Evolutionary conservation across 1,140 invertebrate genomes (phyloP), one percentile per base, ranked within the genome.

Genomic region (Penaeus japonicus): DNA sequence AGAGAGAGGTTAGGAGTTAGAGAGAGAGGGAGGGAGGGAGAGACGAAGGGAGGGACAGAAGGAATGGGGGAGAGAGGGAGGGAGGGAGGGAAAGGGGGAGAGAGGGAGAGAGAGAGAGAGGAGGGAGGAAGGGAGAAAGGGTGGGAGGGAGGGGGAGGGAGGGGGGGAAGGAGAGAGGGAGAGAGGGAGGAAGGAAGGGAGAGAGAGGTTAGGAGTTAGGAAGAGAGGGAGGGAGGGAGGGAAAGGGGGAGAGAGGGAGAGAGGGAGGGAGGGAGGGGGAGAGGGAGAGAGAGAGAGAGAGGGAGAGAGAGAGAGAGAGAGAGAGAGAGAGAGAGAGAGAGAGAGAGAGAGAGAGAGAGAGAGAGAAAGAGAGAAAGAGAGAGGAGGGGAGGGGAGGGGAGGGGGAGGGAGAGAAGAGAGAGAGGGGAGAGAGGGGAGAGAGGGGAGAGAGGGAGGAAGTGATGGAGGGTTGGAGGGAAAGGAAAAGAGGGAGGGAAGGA

Each of bases 331-430:
- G 32, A 47, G 79, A 59, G 32, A 59, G 79, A 81, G 79, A 57
- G 79, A 27, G 55, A 57, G 47, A 57, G 39, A 78, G 85, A 30
- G 85, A 87, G 17, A 87, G 65, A 59, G 85, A 79, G 53, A 84
- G 22, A 59, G 32, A n/a, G 55, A 39, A 7, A 39, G 35, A 39
- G 35, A 39, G 35, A 39, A 7, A 39, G 35, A 39, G 35, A 39
- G 35, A 39, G 35, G 7, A 7, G 7, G 35, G 7, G 35, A 39
- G 35, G 7, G 35, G 7, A 7, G 7, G 35, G 7, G 35, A 39
- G 35, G 7, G 35, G 7, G 35, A 39, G 35, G 7, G 35, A 39
- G 35, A 39, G 35, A 39, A 7, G 7, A 7, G 35, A 2, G 2
- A 39, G 2, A 39, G 2, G 35, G 7, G 2, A 39, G n/a, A n/a